A percentile compares a stretch with the other conserved stretches of the same genome.
phyloP scores from a whole-genome alignment of 2,797 vertebrate genomes.

The Hephaestus fuliginosus region DNA sequence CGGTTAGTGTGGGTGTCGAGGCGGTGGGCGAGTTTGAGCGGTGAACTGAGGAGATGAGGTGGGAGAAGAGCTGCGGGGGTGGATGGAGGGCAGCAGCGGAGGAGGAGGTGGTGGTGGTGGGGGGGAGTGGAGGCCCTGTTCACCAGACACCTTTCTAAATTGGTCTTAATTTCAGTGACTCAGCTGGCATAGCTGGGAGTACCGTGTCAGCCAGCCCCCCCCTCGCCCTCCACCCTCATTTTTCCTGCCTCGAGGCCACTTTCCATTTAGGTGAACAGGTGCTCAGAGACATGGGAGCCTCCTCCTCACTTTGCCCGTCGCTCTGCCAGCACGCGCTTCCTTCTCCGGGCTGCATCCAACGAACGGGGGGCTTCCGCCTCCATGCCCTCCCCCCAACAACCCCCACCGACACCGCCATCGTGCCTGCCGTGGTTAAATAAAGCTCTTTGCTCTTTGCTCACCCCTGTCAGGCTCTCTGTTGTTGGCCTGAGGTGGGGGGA shows the following conservation, averaged over 20 bases:
- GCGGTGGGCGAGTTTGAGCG: conserved; percentile 4
- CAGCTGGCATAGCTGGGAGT: conserved; percentile 85
- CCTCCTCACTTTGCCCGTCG: conserved; percentile 41
- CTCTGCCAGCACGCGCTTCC: conserved; percentile 39
- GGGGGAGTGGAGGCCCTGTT: conserved; percentile 55
- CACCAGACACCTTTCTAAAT: conserved; percentile 89
- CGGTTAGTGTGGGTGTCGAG: conserved; percentile 42
- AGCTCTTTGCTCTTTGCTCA: conserved; percentile 77
- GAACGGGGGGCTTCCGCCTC: conserved; percentile 41
- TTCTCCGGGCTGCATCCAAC: conserved; percentile 30
- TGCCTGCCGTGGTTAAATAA: conserved; percentile 74
- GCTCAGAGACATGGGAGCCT: conserved; percentile 61
- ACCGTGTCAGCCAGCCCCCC: conserved; percentile 75
- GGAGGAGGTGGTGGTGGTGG: conserved; percentile 18
- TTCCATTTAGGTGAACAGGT: conserved; percentile 85
- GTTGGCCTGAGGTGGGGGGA: conserved; percentile 68
- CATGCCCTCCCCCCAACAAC: neutral
- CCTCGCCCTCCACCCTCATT: conserved; percentile 19
- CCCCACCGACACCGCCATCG: neutral
- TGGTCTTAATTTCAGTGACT: conserved; percentile 89
- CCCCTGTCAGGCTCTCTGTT: conserved; percentile 64
- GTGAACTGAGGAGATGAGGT: conserved; percentile 21
- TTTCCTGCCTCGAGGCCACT: conserved; percentile 62
- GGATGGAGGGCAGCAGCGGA: conserved; percentile 51
- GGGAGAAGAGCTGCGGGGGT: conserved; percentile 51